phyloP scores from a whole-genome alignment of 2,797 vertebrate genomes.

The Glossophaga mutica region DNA sequence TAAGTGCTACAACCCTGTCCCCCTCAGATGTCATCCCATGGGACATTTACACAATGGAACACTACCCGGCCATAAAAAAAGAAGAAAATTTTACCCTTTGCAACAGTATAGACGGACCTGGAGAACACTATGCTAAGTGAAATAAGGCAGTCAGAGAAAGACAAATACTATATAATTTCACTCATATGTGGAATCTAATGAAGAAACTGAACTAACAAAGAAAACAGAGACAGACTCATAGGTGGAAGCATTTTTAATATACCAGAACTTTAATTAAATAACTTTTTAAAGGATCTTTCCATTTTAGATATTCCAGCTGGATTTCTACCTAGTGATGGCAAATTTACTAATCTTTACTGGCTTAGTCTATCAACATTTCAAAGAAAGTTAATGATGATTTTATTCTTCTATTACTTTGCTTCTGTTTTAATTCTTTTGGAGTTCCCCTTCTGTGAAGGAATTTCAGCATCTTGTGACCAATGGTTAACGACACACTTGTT shows the following conservation, averaged over 20 bases:
- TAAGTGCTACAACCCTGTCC: too few species aligned
- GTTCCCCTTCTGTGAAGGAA: background rate
- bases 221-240: background rate
- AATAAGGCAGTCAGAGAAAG: background rate
- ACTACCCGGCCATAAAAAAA: background rate
- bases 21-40: background rate
- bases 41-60: background rate
- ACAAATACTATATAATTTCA: background rate
- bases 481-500: background rate
- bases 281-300: background rate
- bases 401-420: background rate
- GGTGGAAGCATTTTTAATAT: slow-evolving; percentile 6
- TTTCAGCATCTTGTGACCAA: background rate
- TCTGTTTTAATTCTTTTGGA: background rate
- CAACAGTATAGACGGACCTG: background rate
- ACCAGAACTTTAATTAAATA: background rate
- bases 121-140: background rate
- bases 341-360: background rate
- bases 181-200: background rate
- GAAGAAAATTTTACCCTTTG: background rate
- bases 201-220: background rate
- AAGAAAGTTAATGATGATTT: background rate
- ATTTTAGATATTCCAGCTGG: background rate
- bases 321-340: background rate
- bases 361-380: background rate